Conservation (phyloP, 2,888 invertebrate genomes). For the Phyto melanocephala region DNA sequence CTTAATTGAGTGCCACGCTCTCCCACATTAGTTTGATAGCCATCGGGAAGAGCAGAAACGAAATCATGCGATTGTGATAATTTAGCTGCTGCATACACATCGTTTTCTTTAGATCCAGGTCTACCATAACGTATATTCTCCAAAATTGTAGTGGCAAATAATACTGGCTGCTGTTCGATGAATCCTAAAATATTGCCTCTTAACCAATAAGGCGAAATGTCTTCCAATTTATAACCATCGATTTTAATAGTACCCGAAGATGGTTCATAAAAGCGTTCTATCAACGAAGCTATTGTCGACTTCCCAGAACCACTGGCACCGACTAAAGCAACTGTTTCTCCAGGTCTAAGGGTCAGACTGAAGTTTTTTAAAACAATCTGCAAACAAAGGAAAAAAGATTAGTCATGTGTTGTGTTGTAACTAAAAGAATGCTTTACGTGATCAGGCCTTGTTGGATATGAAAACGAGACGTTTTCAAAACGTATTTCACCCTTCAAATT, state of each 20-base stretch:
- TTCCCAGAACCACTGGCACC: constrained; percentile 96
- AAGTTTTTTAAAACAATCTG: constrained; percentile 90
- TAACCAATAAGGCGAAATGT: constrained; percentile 86
- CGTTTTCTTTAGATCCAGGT: constrained; percentile 84
- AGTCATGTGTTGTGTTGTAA: not conserved
- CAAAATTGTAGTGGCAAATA: constrained; percentile 93
- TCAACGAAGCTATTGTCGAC: constrained; percentile 92
- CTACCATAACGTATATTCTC: constrained; percentile 97
- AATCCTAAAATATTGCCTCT: constrained; percentile 90
- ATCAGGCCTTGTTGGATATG: constrained; percentile 91
- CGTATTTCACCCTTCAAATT: constrained; percentile 88
- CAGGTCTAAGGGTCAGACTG: constrained; percentile 89
- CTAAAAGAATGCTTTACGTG: constrained; percentile 77
- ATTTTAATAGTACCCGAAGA: constrained; percentile 76
- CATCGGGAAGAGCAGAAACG: constrained; percentile 87
- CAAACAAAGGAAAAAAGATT: constrained; percentile 65
- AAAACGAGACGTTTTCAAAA: constrained; percentile 91
- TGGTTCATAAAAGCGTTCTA: constrained; percentile 86
- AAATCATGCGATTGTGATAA: constrained; percentile 96
- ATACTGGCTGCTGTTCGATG: constrained; percentile 95
- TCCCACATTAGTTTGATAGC: constrained; percentile 92
- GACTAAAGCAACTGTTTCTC: constrained; percentile 94
- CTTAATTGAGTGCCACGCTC: constrained; percentile 95
- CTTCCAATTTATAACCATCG: constrained; percentile 76
- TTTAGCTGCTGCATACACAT: constrained; percentile 88